Evolutionary conservation across 1,140 invertebrate species (phyloP).

Genomic region (Saccostrea cuccullata): DNA sequence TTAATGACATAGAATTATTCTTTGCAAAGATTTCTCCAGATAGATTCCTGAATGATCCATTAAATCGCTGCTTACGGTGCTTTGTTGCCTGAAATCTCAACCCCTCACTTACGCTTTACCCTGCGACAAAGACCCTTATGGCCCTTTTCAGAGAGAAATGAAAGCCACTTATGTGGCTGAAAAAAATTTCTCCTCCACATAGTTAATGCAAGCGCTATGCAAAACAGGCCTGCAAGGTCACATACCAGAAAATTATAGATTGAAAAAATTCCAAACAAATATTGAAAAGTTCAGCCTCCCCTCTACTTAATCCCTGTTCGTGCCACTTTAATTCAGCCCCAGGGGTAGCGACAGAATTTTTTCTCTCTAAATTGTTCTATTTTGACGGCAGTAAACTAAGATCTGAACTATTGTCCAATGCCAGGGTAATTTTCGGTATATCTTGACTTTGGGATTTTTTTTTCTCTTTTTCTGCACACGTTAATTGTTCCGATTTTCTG

Average conservation of each 20-base stretch:
- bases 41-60: slow-evolving; percentile 29
- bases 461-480: background rate
- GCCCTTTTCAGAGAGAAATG: slow-evolving; percentile 24
- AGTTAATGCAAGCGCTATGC: slow-evolving; percentile 27
- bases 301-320: background rate
- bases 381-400: background rate
- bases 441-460: slow-evolving; percentile 6
- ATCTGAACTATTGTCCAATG: background rate
- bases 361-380: slow-evolving; percentile 24
- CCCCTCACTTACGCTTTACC: slow-evolving; percentile 21
- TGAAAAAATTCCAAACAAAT: slow-evolving; percentile 34
- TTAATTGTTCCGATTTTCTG: slow-evolving; percentile 15
- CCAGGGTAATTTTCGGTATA: background rate
- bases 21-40: slow-evolving; percentile 24
- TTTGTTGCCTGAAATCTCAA: slow-evolving; percentile 32
- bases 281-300: background rate
- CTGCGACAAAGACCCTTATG: slow-evolving; percentile 26
- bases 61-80: background rate
- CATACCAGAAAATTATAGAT: slow-evolving; percentile 29
- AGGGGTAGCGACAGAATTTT: background rate
- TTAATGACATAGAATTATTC: slow-evolving; percentile 34
- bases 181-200: background rate
- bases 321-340: background rate
- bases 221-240: slow-evolving; percentile 19
- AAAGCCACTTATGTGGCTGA: background rate